A percentile compares a stretch with the other conserved stretches of the same genome.
Evolutionary conservation across 2,888 invertebrate genomes (phyloP).

Genomic region (Tetragnatha montana): DNA sequence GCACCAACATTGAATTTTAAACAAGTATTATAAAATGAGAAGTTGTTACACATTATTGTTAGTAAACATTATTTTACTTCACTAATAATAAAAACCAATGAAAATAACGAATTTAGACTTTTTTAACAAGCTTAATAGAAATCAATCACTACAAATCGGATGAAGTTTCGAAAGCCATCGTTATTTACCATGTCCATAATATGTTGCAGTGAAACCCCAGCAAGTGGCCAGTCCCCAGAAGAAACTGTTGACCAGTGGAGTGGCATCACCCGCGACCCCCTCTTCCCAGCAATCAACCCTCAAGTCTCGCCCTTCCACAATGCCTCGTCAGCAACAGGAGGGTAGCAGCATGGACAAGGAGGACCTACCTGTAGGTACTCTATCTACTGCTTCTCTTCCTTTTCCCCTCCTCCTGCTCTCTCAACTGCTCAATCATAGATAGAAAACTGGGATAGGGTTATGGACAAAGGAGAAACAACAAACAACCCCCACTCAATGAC

Average conservation of each 20-base stretch:
- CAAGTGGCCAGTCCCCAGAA: conserved; percentile 68
- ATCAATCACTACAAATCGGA: no score
- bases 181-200: no score
- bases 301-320: conserved; percentile 56
- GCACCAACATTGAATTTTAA: no score
- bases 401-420: not conserved
- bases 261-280: conserved; percentile 54
- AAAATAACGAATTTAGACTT: no score
- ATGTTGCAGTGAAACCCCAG: conserved; percentile 58
- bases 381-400: conserved; percentile 56
- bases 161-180: no score
- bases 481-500: no score
- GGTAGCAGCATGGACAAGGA: conserved; percentile 55
- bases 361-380: conserved; percentile 71
- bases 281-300: conserved; percentile 69
- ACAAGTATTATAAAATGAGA: no score
- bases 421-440: not conserved
- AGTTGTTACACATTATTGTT: no score
- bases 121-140: no score
- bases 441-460: not conserved
- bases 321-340: conserved; percentile 41
- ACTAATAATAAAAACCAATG: no score
- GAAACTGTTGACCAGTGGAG: conserved; percentile 44
- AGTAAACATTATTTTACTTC: no score
- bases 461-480: no score